Evolutionary conservation across 2,113 vertebrate genomes (phyloP).

Genomic region (Nannobrachium achirus): DNA sequence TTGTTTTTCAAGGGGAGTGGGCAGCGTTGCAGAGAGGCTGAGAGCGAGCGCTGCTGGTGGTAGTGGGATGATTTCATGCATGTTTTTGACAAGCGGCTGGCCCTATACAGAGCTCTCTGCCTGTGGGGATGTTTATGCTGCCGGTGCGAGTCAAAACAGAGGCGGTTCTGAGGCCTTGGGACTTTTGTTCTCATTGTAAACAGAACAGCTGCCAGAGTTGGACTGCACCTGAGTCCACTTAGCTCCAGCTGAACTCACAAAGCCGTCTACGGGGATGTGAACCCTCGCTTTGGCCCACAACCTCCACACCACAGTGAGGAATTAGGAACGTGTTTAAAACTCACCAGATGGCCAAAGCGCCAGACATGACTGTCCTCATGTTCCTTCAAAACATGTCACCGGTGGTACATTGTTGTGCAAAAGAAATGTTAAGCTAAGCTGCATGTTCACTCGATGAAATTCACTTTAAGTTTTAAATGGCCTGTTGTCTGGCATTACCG

Average conservation of each 20-base stretch:
- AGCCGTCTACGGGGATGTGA: constrained; percentile 17
- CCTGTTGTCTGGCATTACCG: no score
- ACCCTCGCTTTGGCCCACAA: background rate
- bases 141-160: background rate
- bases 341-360: no score
- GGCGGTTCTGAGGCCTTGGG: constrained; percentile 5
- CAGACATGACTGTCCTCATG: no score
- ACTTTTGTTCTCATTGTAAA: constrained; percentile 27
- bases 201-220: constrained; percentile 12
- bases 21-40: background rate
- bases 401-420: no score
- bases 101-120: background rate
- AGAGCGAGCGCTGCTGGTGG: background rate
- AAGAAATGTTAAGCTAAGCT: no score
- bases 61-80: background rate
- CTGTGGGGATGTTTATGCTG: background rate
- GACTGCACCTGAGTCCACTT: constrained; percentile 55
- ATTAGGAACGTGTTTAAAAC: no score
- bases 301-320: background rate
- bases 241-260: constrained; percentile 55
- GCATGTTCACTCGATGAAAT: no score
- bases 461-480: no score
- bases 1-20: background rate
- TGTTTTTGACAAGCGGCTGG: background rate
- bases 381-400: no score